Conservation (phyloP, 2,113 vertebrate species). For the Ardeotis arabs region DNA sequence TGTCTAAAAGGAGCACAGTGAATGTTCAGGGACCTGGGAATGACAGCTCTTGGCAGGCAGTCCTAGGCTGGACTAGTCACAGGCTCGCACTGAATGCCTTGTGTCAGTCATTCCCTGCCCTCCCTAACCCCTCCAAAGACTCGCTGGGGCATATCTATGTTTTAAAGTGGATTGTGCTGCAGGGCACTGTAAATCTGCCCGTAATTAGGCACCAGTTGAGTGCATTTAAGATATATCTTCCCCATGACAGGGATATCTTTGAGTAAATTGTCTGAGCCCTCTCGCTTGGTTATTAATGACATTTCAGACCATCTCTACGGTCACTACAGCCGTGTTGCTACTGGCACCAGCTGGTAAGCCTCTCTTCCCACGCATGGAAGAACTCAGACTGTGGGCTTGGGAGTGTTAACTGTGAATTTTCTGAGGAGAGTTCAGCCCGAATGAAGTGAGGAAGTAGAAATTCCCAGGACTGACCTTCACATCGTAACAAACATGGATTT, state of each 20-base stretch:
- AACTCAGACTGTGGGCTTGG: neutral
- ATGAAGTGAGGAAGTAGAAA: neutral
- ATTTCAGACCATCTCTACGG: neutral
- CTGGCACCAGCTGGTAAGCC: neutral
- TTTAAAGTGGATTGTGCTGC: neutral
- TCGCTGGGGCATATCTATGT: neutral
- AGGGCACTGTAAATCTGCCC: neutral
- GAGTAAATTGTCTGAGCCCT: neutral
- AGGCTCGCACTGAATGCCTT: neutral
- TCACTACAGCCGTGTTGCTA: neutral
- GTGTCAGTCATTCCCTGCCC: neutral
- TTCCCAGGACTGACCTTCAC: neutral
- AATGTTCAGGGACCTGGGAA: neutral
- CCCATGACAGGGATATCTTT: neutral
- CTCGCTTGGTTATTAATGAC: neutral
- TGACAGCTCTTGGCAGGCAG: neutral
- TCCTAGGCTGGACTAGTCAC: neutral
- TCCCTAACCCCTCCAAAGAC: neutral
- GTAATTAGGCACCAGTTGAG: neutral
- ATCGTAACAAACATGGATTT: accelerated
- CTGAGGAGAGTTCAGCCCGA: neutral
- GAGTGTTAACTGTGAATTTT: neutral
- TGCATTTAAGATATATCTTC: neutral
- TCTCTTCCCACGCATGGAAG: neutral
- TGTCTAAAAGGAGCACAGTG: neutral